Evolutionary conservation across 2,888 invertebrate genomes (phyloP).

Genomic region (Coenonympha arcania): DNA sequence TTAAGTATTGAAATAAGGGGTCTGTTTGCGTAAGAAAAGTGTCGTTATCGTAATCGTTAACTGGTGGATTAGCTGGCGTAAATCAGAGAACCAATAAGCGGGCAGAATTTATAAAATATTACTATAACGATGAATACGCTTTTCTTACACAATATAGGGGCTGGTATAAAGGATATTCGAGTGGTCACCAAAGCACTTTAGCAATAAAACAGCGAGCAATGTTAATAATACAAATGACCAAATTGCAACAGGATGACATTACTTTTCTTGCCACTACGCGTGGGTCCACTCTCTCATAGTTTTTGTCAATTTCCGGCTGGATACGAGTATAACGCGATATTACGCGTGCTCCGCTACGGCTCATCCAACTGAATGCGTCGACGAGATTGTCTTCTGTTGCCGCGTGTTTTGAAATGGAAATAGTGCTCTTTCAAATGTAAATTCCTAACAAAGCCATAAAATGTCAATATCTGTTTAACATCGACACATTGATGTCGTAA

Average conservation of each 20-base stretch:
- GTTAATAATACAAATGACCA: slow-evolving; percentile 37
- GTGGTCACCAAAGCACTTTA: slow-evolving; percentile 21
- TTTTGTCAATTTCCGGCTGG: slow-evolving; percentile 18
- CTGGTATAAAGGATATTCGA: not conserved
- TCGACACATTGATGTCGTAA: not conserved
- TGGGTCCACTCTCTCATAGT: slow-evolving; percentile 42
- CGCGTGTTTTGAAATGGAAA: slow-evolving; percentile 43
- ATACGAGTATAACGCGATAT: slow-evolving; percentile 8
- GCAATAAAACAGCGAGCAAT: slow-evolving; percentile 16
- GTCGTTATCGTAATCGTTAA: no score
- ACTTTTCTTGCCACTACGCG: slow-evolving; percentile 44
- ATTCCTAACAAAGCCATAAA: slow-evolving; percentile 23
- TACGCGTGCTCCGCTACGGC: not conserved
- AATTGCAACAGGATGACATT: slow-evolving; percentile 57
- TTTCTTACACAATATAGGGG: no score
- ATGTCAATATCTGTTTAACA: slow-evolving; percentile 1
- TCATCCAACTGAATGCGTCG: slow-evolving; percentile 10
- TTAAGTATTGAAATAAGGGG: no score
- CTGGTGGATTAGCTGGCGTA: no score
- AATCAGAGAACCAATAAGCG: no score
- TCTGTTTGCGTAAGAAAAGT: no score
- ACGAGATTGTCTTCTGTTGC: slow-evolving; percentile 28
- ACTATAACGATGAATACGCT: no score
- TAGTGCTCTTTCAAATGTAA: slow-evolving; percentile 45
- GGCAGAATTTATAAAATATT: no score